Evolutionary conservation across 1,140 invertebrate genomes (phyloP).

Genomic region (Scaptomyza montana): DNA sequence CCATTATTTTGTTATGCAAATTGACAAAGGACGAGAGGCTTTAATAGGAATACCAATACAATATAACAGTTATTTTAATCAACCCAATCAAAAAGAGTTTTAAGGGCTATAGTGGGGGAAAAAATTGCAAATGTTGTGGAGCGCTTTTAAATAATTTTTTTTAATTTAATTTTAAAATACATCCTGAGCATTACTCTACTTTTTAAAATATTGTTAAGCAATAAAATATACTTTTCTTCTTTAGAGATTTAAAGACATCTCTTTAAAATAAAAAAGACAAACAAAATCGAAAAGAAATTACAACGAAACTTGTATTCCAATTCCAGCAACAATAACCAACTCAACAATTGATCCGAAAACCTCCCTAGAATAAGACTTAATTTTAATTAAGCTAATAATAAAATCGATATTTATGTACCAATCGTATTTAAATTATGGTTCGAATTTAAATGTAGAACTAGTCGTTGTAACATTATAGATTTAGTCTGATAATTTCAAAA

Average conservation of each 20-base stretch:
- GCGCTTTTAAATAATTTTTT: too few relatives aligned
- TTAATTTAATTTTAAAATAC: too few relatives aligned
- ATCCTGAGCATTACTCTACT: too few relatives aligned
- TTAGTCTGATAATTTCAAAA: constrained; percentile 47
- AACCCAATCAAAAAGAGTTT: too few relatives aligned
- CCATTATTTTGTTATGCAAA: too few relatives aligned
- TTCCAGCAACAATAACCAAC: constrained; percentile 24
- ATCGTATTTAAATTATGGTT: constrained; percentile 54
- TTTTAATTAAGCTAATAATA: constrained; percentile 42
- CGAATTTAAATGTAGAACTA: constrained; percentile 63
- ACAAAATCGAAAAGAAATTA: constrained; percentile 47
- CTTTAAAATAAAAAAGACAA: constrained; percentile 14
- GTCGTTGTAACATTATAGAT: constrained; percentile 46
- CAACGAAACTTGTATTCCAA: constrained; percentile 54
- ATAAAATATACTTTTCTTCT: constrained; percentile 3
- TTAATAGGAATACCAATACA: too few relatives aligned
- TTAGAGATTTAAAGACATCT: background rate
- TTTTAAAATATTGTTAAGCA: background rate
- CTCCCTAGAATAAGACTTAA: constrained; percentile 45
- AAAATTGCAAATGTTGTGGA: too few relatives aligned
- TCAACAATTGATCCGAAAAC: constrained; percentile 48
- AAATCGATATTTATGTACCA: constrained; percentile 46
- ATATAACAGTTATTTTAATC: too few relatives aligned
- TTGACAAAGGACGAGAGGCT: too few relatives aligned
- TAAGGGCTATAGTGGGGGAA: too few relatives aligned